Evolutionary conservation across 2,797 vertebrate genomes (phyloP), one percentile per base, ranked within the genome.

Genomic region (Huso huso): DNA sequence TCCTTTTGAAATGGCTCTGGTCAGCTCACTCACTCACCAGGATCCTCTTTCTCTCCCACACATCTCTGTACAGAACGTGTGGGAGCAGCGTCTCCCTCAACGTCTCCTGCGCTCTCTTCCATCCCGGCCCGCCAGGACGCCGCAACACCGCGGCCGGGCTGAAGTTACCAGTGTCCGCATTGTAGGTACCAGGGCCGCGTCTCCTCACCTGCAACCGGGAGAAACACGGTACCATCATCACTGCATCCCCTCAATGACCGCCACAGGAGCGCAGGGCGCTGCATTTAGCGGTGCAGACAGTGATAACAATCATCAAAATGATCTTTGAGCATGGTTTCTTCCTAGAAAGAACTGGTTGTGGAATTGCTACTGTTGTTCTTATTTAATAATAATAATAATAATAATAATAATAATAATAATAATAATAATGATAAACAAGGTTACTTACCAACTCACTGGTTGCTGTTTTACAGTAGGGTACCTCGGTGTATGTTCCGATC

Each of bases 111-210:
- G 71, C 73, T 63, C 63, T 72, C 63, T 76, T 72, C 82, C 83
- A 83, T 49, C 76, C 81, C 7, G 77, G 77, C 2, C 74, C 70
- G 57, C 73, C 64, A 11, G 49, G 11, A 66, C 69, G 68, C 62
- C 75, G 68, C 66, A 69, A 72, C 48, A 76, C 67, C 0, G 50
- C 71, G 50, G 11, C 60, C 13, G 63, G 58, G 2, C 77, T 76
- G 69, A 87, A 84, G 67, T 74, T 74, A 57, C 78, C 79, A 23
- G 72, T 65, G 64, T 75, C 72, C 53, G 7, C 57, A 68, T 65
- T 64, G 2, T 88, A 86, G 57, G 69, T 74, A 6, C 81, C 85
- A 11, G 83, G 81, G 10, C 80, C 83, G 66, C 81, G 57, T 10
- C 70, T 73, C 67, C 77, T 78, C 68, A 76, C 70, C 85, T 84